phyloP scores from a whole-genome alignment of 2,113 vertebrate species.

The Eolophus roseicapilla region DNA sequence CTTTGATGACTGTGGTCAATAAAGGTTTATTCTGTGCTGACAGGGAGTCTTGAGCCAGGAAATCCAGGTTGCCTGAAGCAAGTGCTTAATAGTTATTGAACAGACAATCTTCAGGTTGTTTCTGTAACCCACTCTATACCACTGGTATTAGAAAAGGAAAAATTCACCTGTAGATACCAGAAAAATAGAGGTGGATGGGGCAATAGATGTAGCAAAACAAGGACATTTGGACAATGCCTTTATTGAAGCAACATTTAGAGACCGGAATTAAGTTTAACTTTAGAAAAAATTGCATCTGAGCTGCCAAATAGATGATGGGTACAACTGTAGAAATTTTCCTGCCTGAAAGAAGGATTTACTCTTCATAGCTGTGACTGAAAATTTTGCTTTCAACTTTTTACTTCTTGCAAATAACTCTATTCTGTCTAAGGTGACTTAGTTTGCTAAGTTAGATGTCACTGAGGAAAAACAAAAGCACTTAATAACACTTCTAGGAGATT shows the following conservation, averaged over 20 bases:
- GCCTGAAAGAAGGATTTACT: not conserved
- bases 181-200: not conserved
- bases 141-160: not conserved
- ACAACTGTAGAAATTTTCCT: not conserved
- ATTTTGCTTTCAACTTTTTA: not conserved
- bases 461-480: not conserved
- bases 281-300: not conserved
- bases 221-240: not conserved
- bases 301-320: not conserved
- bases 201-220: not conserved
- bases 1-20: not conserved
- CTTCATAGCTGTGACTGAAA: not conserved
- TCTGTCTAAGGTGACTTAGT: not conserved
- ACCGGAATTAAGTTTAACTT: not conserved
- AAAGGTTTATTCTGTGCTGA: not conserved
- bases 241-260: not conserved
- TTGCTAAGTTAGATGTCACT: not conserved
- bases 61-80: not conserved
- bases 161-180: not conserved
- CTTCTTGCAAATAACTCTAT: not conserved
- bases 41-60: not conserved
- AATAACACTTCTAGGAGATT: not conserved
- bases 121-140: not conserved
- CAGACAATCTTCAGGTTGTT: not conserved
- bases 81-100: not conserved